These are phyloP conservation scores for Oenanthe melanoleuca DNA, from an alignment of 2,113 vertebrate genomes.

Conservation along the genomic window DNA sequence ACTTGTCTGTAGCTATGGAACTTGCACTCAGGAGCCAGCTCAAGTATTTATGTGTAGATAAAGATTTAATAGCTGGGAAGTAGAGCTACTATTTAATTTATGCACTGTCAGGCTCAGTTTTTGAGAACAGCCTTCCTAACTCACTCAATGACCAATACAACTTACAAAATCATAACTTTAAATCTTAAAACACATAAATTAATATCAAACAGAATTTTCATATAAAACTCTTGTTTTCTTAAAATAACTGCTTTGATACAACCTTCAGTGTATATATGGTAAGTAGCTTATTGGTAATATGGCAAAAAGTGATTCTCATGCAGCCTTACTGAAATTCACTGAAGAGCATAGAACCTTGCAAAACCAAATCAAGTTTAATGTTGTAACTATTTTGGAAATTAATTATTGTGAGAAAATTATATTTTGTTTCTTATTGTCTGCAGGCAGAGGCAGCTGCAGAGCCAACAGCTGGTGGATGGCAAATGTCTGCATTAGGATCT, in stretches of 20 bases:
- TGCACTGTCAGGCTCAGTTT: background rate
- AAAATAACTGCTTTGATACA: background rate
- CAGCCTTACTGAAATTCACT: background rate
- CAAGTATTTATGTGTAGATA: background rate
- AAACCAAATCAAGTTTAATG: background rate
- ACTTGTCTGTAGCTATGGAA: background rate
- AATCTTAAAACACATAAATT: background rate
- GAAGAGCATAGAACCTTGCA: background rate
- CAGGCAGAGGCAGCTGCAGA: background rate
- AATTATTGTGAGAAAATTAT: background rate
- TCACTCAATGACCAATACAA: background rate
- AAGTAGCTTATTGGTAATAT: background rate
- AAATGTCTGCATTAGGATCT: background rate
- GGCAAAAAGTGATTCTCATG: background rate
- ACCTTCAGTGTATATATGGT: accelerated
- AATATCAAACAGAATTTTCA: background rate
- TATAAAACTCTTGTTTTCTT: background rate
- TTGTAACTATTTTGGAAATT: background rate
- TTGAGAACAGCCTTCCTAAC: background rate
- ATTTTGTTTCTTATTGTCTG: background rate
- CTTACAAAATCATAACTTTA: background rate
- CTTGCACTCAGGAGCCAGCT: background rate
- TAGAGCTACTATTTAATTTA: background rate
- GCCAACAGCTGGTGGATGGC: background rate
- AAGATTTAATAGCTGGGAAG: background rate